Evolutionary conservation across 2,888 invertebrate species (phyloP).

Genomic region (Drosophila leonis): DNA sequence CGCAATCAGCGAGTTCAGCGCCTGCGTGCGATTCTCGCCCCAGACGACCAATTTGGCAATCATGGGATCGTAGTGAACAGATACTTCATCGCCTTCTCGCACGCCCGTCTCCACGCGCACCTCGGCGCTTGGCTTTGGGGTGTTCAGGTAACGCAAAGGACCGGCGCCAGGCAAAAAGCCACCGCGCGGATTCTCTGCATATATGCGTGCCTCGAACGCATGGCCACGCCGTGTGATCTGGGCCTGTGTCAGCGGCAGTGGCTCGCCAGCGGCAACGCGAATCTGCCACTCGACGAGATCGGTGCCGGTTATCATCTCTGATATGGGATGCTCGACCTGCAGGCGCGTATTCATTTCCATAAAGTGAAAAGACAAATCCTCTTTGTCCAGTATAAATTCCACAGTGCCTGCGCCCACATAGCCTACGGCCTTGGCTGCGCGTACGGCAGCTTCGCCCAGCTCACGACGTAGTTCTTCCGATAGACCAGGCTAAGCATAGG

Average conservation of each 20-base stretch:
- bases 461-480: conserved; percentile 90
- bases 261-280: conserved; percentile 94
- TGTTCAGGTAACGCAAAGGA: conserved; percentile 90
- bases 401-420: conserved; percentile 99
- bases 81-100: conserved; percentile 96
- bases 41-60: conserved; percentile 99
- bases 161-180: conserved; percentile 98
- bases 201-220: conserved; percentile 98
- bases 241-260: conserved; percentile 92
- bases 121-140: conserved; percentile 89
- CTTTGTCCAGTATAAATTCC: conserved; percentile 97
- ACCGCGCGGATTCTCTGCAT: conserved; percentile 94
- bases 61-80: conserved; percentile 99
- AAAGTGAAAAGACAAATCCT: conserved; percentile 95
- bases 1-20: conserved; percentile 91
- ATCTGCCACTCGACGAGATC: conserved; percentile 99
- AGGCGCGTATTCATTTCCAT: conserved; percentile 99
- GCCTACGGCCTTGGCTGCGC: conserved; percentile 96
- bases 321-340: conserved; percentile 98
- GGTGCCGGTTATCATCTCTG: conserved; percentile 98
- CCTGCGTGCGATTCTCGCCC: conserved; percentile 93
- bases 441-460: conserved; percentile 95
- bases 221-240: conserved; percentile 93
- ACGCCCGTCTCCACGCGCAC: conserved; percentile 96
- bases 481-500: conserved; percentile 90